Percentiles rank a stretch among this genome's conserved stretches.
Evolutionary conservation across 2,888 invertebrate species (phyloP).

Genomic region (Oxyteleia sp.): DNA sequence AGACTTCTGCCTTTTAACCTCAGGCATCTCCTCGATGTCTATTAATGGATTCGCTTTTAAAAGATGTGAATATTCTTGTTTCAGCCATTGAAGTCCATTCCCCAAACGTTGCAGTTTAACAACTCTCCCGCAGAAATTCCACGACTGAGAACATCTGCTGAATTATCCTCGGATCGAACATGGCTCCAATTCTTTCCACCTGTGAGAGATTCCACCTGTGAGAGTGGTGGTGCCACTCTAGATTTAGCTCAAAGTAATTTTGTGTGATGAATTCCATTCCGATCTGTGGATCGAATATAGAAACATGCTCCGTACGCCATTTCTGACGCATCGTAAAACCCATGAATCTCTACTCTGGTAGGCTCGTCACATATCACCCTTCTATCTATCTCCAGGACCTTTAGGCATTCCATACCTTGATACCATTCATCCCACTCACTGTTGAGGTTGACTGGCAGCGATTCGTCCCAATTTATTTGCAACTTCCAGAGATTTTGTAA

Average conservation of each 20-base stretch:
- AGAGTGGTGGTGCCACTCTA: conserved; percentile 35
- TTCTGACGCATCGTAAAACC: conserved; percentile 35
- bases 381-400: conserved; percentile 60
- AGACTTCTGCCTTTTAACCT: conserved; percentile 11
- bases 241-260: background rate
- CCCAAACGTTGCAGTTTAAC: conserved; percentile 6
- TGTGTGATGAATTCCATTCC: background rate
- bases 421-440: conserved; percentile 12
- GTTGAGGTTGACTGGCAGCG: background rate
- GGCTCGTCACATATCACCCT: conserved; percentile 25
- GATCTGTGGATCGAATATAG: conserved; percentile 18
- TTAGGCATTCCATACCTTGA: conserved; percentile 50
- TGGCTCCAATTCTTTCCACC: conserved; percentile 20
- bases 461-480: background rate
- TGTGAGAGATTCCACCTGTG: background rate
- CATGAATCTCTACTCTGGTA: conserved; percentile 64
- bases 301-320: conserved; percentile 29
- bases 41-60: background rate
- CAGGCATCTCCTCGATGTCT: background rate
- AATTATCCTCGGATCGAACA: conserved; percentile 43
- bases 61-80: conserved; percentile 1
- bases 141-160: conserved; percentile 24
- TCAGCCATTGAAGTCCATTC: conserved; percentile 20
- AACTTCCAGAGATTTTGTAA: conserved; percentile 6
- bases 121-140: conserved; percentile 23